Percentiles rank a stretch among this genome's conserved stretches.
These are phyloP conservation scores for Quadroppia sp. DNA, from an alignment of 2,888 invertebrate species.

Conservation along the genomic window DNA sequence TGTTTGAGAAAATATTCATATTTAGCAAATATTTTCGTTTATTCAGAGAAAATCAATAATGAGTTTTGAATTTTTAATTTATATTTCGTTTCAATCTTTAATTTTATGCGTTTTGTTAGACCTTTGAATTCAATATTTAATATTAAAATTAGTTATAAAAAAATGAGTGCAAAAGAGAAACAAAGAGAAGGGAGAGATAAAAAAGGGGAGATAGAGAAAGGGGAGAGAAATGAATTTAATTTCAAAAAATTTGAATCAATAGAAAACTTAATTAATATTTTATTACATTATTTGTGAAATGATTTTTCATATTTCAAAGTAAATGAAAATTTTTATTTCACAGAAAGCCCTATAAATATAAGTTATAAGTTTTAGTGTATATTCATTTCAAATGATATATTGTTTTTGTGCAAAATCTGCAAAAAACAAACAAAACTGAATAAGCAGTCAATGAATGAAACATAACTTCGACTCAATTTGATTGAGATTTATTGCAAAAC, in stretches of 20 bases:
- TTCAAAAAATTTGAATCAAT: slow-evolving; percentile 25
- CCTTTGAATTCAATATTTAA: not conserved
- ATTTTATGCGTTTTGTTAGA: not conserved
- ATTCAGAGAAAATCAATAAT: not conserved
- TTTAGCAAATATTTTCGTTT: not conserved
- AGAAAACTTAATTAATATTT: slow-evolving; percentile 25
- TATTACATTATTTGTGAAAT: slow-evolving; percentile 29
- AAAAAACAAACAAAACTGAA: slow-evolving; percentile 5
- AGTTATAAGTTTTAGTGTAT: too few species aligned
- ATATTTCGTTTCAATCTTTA: slow-evolving; percentile 1
- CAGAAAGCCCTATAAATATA: not conserved
- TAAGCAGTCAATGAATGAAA: slow-evolving; percentile 25
- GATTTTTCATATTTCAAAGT: slow-evolving; percentile 22
- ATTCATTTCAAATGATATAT: not conserved
- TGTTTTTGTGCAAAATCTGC: slow-evolving; percentile 5
- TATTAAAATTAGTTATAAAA: not conserved
- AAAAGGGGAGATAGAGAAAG: not conserved
- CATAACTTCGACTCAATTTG: not conserved
- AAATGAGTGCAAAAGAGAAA: slow-evolving; percentile 22
- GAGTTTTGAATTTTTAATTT: slow-evolving; percentile 10
- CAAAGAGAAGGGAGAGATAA: slow-evolving; percentile 15
- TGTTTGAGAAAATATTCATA: slow-evolving; percentile 5
- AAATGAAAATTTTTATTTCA: slow-evolving; percentile 22
- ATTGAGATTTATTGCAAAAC: slow-evolving; percentile 32
- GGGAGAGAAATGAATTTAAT: slow-evolving; percentile 39